Evolutionary conservation across 2,888 invertebrate genomes (phyloP), one percentile per base, ranked within the genome.

Genomic region (Melipona bicolor): DNA sequence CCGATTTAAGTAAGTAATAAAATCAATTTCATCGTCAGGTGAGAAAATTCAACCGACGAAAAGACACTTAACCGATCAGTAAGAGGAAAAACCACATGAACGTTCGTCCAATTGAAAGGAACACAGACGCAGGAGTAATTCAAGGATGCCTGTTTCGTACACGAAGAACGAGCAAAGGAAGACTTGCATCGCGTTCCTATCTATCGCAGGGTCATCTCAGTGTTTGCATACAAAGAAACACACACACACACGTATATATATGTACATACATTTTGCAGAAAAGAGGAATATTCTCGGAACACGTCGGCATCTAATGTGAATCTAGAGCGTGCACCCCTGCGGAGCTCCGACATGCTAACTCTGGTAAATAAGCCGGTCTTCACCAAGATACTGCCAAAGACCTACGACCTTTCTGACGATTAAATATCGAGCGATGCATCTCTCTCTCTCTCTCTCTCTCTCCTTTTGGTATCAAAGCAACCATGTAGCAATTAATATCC

Each of bases 201-300:
- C 85, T 88, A 87, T 87, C 90, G 75, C 89, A 90, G 91, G 93
- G 90, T 92, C 91, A 93, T 93, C 92, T 91, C 83, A 9, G 72
- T 83, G 85, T 91, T 91, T 91, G 90, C 91, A 89, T 90, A 90
- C 82, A 87, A 80, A 79, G 85, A 81, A 88, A 80, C 81, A 87
- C 89, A 36, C 9, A 36, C 5, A 36, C 9, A 36, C 9, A 36
- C 9, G 9, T 9, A 36, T 0, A 36, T 36, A 36, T 3, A 36
- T 36, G 9, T 36, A 36, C 1, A 36, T 36, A 79, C 76, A 79
- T 83, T 78, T 72, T 72, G 80, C 70, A 77, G 84, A 81, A 83
- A 77, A 81, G 77, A 84, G 71, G 59, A 81, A 81, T 88, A 85
- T 91, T 91, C 91, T 87, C 71, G 74, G 91, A 92, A 90, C 87